These are phyloP conservation scores for Lepidothrix coronata DNA, from an alignment of 2,113 vertebrate species.

Conservation along the genomic window DNA sequence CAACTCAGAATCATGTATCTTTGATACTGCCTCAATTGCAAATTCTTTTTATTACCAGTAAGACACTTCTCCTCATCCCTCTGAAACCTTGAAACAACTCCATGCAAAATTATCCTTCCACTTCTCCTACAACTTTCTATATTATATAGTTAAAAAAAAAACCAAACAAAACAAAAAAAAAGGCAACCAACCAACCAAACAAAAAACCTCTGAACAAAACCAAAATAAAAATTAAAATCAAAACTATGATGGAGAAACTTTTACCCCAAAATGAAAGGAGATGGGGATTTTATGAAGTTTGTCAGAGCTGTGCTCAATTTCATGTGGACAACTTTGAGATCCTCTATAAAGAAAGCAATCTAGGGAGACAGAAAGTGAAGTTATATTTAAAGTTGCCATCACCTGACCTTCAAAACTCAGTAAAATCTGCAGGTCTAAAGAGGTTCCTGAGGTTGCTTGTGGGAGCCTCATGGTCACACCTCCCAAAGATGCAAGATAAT, in stretches of 20 bases:
- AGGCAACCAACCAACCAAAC: not conserved
- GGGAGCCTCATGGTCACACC: not conserved
- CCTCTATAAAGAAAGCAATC: not conserved
- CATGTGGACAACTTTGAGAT: not conserved
- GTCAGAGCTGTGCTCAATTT: not conserved
- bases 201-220: not conserved
- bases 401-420: not conserved
- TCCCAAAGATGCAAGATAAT: not conserved
- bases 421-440: not conserved
- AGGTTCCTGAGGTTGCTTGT: not conserved
- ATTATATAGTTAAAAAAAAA: not conserved
- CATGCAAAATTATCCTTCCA: not conserved
- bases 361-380: not conserved
- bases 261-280: not conserved
- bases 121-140: not conserved
- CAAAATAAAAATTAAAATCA: not conserved
- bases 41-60: not conserved
- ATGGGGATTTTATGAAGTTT: not conserved
- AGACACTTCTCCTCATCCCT: not conserved
- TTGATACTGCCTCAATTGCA: not conserved
- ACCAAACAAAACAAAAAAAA: no score
- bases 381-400: not conserved
- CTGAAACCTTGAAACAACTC: not conserved
- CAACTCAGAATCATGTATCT: not conserved
- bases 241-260: not conserved